Evolutionary conservation across 2,888 invertebrate species (phyloP), one percentile per base, ranked within the genome.

Genomic region (Dicycla oo): DNA sequence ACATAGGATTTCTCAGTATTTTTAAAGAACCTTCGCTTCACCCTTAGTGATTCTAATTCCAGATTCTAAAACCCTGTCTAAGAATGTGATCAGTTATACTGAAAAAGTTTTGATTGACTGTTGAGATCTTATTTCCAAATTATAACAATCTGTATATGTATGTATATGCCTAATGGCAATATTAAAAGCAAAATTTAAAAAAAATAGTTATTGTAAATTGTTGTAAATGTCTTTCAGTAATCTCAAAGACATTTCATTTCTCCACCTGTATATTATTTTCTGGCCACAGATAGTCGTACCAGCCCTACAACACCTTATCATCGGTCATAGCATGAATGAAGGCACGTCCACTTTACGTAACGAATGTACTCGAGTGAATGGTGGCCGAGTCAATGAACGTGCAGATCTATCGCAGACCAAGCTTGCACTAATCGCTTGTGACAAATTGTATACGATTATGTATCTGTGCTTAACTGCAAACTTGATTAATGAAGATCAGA

Each of bases 291-390:
- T 0, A 20, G 13, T 15, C 34, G 62, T 38, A 8, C 6, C 26
- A 68, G 40, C 53, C 47, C 78, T 57, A 43, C 2, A 43, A 0
- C 43, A 75, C 57, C 43, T n/a, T 23, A 10, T 30, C 34, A 53
- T 38, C 34, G 5, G 4, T 62, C 53, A 69, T 7, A 65, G 70
- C 62, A 54, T 70, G 45, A 81, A 77, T 67, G 82, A 71, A 66
- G n/a, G 26, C 78, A 76, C 76, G 81, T 76, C 49, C 6, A 7
- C 18, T 0, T 77, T 71, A 71, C 58, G 54, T 51, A 71, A 79
- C 38, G 6, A 51, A 26, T n/a, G 60, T 47, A 30, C 40, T 45
- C 47, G 7, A 81, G 63, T 56, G 78, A 77, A 71, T 71, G 82
- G 78, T 63, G 23, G 11, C 7, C 45, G n/a, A 40, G 51, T 40